Conservation (phyloP, 1,140 invertebrate species). For the Triops longicaudatus region DNA sequence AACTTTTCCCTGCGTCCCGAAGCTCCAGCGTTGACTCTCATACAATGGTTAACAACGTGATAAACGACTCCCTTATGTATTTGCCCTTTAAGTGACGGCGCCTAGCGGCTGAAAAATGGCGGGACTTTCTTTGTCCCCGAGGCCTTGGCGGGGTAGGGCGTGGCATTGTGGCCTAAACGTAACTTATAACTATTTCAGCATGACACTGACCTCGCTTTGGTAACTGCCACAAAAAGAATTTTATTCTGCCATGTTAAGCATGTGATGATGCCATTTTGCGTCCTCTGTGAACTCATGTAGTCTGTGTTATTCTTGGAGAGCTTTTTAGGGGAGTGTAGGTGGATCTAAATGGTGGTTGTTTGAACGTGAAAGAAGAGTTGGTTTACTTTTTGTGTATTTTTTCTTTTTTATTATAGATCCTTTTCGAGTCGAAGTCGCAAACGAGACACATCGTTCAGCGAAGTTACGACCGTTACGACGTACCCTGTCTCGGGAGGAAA, state of each 20-base stretch:
- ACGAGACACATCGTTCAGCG: slow-evolving; percentile 29
- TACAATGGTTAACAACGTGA: background rate
- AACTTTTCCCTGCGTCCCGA: background rate
- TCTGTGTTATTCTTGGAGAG: too few relatives aligned
- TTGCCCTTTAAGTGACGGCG: slow-evolving; percentile 38
- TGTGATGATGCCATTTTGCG: too few relatives aligned
- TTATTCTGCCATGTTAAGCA: too few relatives aligned
- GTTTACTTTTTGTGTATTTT: background rate
- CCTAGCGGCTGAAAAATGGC: too few relatives aligned
- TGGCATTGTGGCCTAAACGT: too few relatives aligned
- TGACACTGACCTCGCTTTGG: too few relatives aligned
- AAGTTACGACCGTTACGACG: slow-evolving; percentile 27
- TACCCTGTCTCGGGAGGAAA: slow-evolving; percentile 8
- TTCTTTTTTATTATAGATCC: background rate
- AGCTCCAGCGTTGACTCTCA: background rate
- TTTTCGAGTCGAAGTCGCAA: slow-evolving; percentile 23
- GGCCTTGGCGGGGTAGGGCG: too few relatives aligned
- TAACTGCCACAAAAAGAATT: too few relatives aligned
- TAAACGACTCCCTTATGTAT: background rate
- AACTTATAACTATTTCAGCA: too few relatives aligned
- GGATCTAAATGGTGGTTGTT: background rate
- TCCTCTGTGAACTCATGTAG: too few relatives aligned
- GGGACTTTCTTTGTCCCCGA: background rate
- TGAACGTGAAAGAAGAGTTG: background rate
- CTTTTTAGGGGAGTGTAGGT: too few relatives aligned